Evolutionary conservation across 2,888 invertebrate genomes (phyloP).

Genomic region (Tenthredo mesomela): DNA sequence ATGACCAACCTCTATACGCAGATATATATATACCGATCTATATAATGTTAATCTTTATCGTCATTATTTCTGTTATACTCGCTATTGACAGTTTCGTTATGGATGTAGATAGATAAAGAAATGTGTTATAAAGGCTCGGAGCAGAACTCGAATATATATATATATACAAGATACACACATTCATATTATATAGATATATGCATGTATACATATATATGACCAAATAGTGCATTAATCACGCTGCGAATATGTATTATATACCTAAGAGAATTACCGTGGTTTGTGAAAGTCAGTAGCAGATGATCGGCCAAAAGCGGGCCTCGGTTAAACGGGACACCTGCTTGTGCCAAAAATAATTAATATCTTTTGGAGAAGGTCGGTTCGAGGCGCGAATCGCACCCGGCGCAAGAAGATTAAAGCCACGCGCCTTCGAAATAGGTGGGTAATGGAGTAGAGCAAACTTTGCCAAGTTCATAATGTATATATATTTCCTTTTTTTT

Average conservation of each 20-base stretch:
- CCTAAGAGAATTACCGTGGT: constrained; percentile 9
- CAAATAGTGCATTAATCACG: background rate
- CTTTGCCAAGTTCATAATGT: background rate
- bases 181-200: background rate
- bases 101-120: constrained; percentile 23
- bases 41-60: constrained; percentile 2
- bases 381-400: constrained; percentile 33
- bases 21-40: too few relatives aligned
- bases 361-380: constrained; percentile 17
- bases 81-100: background rate
- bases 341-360: constrained; percentile 50
- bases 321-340: constrained; percentile 36
- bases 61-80: background rate
- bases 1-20: too few relatives aligned
- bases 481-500: background rate
- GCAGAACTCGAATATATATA: background rate
- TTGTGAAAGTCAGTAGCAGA: constrained; percentile 40
- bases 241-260: background rate
- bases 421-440: constrained; percentile 20
- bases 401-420: constrained; percentile 32
- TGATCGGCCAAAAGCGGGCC: constrained; percentile 17
- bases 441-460: background rate
- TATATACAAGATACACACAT: too few relatives aligned
- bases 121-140: background rate
- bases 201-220: background rate